Evolutionary conservation across 2,797 vertebrate species (phyloP), one percentile per base, ranked within the genome.

Genomic region (Odontamblyopus rebecca): DNA sequence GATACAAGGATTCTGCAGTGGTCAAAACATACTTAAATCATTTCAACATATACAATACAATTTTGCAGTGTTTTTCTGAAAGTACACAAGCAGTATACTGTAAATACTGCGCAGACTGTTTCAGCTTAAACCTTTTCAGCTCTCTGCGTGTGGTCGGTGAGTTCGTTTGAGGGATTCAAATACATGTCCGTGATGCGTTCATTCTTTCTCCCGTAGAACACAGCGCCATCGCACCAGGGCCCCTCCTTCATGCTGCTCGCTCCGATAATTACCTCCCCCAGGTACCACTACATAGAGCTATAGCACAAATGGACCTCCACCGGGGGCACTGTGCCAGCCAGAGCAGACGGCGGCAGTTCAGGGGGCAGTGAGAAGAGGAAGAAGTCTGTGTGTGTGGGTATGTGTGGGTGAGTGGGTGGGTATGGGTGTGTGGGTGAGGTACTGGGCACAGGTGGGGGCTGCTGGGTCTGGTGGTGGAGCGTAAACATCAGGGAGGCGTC

Each of bases 191-290:
- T 59, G 68, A 81, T 73, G 53, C 62, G 72, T 57, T 26, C 54
- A 23, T 77, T 67, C 48, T 48, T 67, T 69, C 27, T 69, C 62
- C 70, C 19, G 64, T 51, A 73, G 12, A 69, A 64, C 51, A 68
- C 76, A 56, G 38, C 38, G 13, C 38, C 67, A 35, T 73, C 70
- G 32, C 63, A 70, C 69, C 0, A 75, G 70, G 23, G 64, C 75
- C 69, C 82, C 82, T 82, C 71, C 67, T 61, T 79, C 79, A 69
- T 73, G 84, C 86, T 84, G 81, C 86, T 90, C 82, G 88, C 85
- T 85, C 89, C 69, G 73, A 88, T 93, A 93, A 92, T 93, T 87
- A 92, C 91, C 87, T 93, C 91, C 90, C 90, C 75, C 88, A 91
- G 90, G 91, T 89, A 87, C 74, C 0, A 35, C 69, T 82, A 84